Evolutionary conservation across 2,888 invertebrate species (phyloP).

Genomic region (Cosmopolites sordidus): DNA sequence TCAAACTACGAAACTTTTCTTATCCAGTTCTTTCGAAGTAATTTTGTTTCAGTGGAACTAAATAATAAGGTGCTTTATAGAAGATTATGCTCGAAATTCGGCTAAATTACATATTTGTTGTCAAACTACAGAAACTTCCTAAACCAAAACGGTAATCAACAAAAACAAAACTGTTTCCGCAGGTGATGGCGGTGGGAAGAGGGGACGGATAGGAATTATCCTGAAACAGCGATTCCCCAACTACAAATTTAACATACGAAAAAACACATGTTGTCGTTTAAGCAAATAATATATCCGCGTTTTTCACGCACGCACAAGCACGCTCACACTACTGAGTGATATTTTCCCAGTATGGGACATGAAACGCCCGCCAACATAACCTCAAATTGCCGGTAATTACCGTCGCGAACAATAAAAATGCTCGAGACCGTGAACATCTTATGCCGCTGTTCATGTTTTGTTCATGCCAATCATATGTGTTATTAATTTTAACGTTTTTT

Average conservation of each 20-base stretch:
- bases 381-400: slow-evolving; percentile 26
- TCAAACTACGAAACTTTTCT: too few species aligned
- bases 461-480: slow-evolving; percentile 1
- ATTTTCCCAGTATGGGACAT: slow-evolving; percentile 1
- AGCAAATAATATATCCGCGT: slow-evolving; percentile 15
- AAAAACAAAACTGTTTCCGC: too few species aligned
- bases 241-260: slow-evolving; percentile 19
- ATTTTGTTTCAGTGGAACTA: too few species aligned
- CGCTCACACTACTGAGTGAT: slow-evolving; percentile 4
- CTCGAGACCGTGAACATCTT: slow-evolving; percentile 21
- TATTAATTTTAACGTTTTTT: slow-evolving; percentile 4
- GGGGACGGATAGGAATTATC: too few species aligned
- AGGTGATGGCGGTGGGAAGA: too few species aligned
- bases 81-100: too few species aligned
- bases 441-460: slow-evolving; percentile 8
- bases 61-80: too few species aligned
- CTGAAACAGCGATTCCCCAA: background rate
- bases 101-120: too few species aligned
- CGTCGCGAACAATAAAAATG: slow-evolving; percentile 15
- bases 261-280: slow-evolving; percentile 20
- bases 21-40: too few species aligned
- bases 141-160: too few species aligned
- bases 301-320: slow-evolving; percentile 1
- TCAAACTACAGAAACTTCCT: too few species aligned
- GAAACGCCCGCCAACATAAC: slow-evolving; percentile 12